Base-by-base conservation (phyloP, 2,113 vertebrate species). In the Callopanchax toddi region DNA sequence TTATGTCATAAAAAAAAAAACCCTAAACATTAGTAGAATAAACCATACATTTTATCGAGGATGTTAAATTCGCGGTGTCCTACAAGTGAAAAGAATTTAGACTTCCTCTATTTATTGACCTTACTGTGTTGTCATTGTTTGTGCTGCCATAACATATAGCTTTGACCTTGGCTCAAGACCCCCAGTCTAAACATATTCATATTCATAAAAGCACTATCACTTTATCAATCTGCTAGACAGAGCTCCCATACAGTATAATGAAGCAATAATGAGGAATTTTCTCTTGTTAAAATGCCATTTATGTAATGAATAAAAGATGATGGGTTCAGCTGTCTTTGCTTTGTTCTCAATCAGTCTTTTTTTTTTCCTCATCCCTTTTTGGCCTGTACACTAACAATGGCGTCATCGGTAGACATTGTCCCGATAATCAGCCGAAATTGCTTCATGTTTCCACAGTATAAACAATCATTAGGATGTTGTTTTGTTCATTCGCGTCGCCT, bases 401-500 rank as follows among this genome's bases (percentile, higher is more conserved):
- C 80, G 67, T 91, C 88, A 89, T 79, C 89, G 89, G 87, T 88
- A 88, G 82, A 88, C 83, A 83, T 89, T 90, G 86, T 90, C 82
- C 78, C 61, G 46, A 86, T 87, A 91, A 89, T 90, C 87, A 87
- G 86, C 85, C 86, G 79, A 89, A 89, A 88, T 90, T 84, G 84
- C 88, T 83, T 88, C 81, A 85, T 90, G 83, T 87, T 89, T 88
- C 84, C 84, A 85, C 86, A 69, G 76, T 88, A 89, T 89, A 88
- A 89, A 92, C 88, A 90, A 89, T 87, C 90, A 89, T 90, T 90
- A 91, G 86, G 88, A 82, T 86, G 85, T 91, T 89, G 89, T 89
- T 89, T 89, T 90, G 85, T 84, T 89, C 89, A 87, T 89, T 88
- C 75, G 74, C 71, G 71, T 90, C 74, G 81, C 84, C 83, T 74